Conservation (phyloP, 2,113 vertebrate genomes). For the Caranx ignobilis region DNA sequence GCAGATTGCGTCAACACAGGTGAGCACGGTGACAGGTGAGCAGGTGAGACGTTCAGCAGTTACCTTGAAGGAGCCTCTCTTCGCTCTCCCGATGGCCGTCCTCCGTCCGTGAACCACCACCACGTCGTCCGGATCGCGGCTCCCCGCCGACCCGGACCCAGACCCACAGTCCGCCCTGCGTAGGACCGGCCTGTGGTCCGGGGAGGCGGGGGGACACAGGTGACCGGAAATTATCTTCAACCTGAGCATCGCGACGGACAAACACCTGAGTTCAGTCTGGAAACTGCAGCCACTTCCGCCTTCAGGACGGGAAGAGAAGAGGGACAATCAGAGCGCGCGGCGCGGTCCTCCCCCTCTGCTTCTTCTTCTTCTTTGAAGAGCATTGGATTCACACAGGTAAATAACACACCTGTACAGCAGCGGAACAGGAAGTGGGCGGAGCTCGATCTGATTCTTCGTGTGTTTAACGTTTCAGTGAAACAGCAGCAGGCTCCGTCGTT, state of each 20-base stretch:
- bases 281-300: neutral
- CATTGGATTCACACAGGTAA: too few species aligned
- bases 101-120: conserved; percentile 72
- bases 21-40: neutral
- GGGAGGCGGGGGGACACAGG: neutral
- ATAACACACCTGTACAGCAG: too few species aligned
- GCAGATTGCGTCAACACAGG: neutral
- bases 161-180: neutral
- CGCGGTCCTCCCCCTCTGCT: fast-evolving
- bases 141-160: fast-evolving
- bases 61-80: conserved; percentile 69
- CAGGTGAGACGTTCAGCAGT: too few species aligned
- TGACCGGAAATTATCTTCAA: conserved; percentile 66
- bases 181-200: neutral
- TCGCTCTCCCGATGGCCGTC: conserved; percentile 64
- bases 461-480: too few species aligned
- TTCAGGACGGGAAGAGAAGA: conserved; percentile 3
- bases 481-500: too few species aligned
- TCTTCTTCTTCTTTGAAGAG: too few species aligned
- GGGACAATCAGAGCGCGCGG: conserved; percentile 19
- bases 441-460: too few species aligned
- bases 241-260: conserved; percentile 25
- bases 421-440: too few species aligned
- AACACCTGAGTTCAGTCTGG: fast-evolving
- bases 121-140: conserved; percentile 53